Conservation (phyloP, 2,113 vertebrate genomes). For the Nibea albiflora region DNA sequence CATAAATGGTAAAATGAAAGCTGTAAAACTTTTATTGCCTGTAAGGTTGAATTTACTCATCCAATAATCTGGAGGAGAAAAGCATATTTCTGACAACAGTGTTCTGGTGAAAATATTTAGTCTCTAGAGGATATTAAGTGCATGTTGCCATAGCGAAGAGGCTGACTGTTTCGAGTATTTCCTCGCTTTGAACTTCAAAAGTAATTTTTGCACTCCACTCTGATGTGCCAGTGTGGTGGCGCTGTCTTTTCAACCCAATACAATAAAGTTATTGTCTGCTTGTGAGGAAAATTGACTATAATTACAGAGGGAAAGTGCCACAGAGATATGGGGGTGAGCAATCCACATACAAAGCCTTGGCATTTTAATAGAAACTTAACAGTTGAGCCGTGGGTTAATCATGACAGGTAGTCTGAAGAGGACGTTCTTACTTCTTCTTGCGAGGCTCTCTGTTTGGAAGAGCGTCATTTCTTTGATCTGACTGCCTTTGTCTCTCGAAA, state of each 20-base stretch:
- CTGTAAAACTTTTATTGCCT: slow-evolving; percentile 43
- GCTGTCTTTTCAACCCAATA: slow-evolving; percentile 56
- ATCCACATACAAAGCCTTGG: slow-evolving; percentile 54
- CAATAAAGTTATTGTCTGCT: slow-evolving; percentile 65
- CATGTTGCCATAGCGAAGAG: slow-evolving; percentile 26
- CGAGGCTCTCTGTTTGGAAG: slow-evolving; percentile 35
- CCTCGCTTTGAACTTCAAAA: slow-evolving; percentile 32
- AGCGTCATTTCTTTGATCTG: slow-evolving; percentile 32
- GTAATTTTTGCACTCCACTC: slow-evolving; percentile 28
- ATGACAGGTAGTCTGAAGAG: slow-evolving; percentile 60
- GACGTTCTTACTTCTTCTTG: slow-evolving; percentile 20
- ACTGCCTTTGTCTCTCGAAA: slow-evolving; percentile 9
- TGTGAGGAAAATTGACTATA: slow-evolving; percentile 61
- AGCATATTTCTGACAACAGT: slow-evolving; percentile 9
- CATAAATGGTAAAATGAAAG: slow-evolving; percentile 58
- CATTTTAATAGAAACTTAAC: slow-evolving; percentile 53
- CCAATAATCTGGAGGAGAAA: slow-evolving; percentile 43
- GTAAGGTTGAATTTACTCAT: slow-evolving; percentile 53
- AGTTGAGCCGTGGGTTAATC: slow-evolving; percentile 57
- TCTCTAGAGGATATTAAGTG: slow-evolving; percentile 7
- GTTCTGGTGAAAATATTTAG: slow-evolving; percentile 21
- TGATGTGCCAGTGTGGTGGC: slow-evolving; percentile 32
- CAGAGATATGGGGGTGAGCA: slow-evolving; percentile 48
- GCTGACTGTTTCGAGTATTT: slow-evolving; percentile 26
- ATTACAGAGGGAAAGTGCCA: slow-evolving; percentile 57